A percentile compares a stretch with the other conserved stretches of the same genome.
These are phyloP conservation scores for Arctocebus calabarensis DNA, from an alignment of 2,797 vertebrate genomes.

Conservation along the genomic window DNA sequence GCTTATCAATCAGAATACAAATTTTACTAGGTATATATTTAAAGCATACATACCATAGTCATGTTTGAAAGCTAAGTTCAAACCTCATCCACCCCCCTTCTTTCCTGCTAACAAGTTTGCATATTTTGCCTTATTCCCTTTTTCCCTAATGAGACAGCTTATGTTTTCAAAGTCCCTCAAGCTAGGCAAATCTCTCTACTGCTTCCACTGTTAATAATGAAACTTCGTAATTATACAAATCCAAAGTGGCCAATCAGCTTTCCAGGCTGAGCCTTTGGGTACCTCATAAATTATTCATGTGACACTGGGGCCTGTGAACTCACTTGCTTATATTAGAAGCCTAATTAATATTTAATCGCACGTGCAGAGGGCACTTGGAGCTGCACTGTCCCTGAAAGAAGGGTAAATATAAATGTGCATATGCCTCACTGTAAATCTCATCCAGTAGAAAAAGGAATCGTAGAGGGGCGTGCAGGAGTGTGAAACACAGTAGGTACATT, in stretches of 20 bases:
- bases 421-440: conserved; percentile 69
- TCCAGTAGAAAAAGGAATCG: conserved; percentile 46
- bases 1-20: conserved; percentile 79
- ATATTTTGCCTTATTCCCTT: conserved; percentile 90
- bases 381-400: conserved; percentile 80
- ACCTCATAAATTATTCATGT: conserved; percentile 91
- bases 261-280: conserved; percentile 90
- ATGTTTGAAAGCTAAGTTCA: conserved; percentile 83
- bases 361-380: conserved; percentile 86
- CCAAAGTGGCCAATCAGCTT: conserved; percentile 92
- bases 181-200: conserved; percentile 91
- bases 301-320: conserved; percentile 89
- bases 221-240: conserved; percentile 93
- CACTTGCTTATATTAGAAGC: conserved; percentile 91
- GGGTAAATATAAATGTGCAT: conserved; percentile 79
- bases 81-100: conserved; percentile 81
- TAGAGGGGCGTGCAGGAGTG: background rate
- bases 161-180: conserved; percentile 92
- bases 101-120: conserved; percentile 90
- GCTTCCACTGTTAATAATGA: conserved; percentile 92
- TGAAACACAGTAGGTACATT: background rate
- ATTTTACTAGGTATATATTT: conserved; percentile 73
- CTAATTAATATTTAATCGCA: conserved; percentile 93
- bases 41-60: conserved; percentile 69
- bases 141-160: conserved; percentile 92